Conservation (phyloP, 2,888 invertebrate species). For the Notodonta ziczac region DNA sequence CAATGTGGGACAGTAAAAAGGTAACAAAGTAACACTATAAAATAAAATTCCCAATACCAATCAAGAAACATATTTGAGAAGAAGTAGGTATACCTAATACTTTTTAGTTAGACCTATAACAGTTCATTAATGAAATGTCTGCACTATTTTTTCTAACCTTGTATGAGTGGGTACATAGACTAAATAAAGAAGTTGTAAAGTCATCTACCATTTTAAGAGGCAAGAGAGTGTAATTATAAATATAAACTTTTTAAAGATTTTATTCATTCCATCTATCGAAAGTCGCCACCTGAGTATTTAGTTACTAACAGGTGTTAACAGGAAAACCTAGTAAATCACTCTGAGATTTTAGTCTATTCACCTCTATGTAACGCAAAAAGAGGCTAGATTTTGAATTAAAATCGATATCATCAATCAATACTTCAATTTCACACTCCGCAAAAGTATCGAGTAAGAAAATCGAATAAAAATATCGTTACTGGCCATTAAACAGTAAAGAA, state of each 20-base stretch:
- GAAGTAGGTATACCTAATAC: background rate
- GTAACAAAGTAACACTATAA: background rate
- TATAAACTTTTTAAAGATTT: background rate
- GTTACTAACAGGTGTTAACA: slow-evolving; percentile 1
- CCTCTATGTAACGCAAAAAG: background rate
- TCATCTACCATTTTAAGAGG: background rate
- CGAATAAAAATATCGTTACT: slow-evolving; percentile 14
- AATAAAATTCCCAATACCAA: slow-evolving; percentile 1
- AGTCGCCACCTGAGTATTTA: background rate
- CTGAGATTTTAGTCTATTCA: slow-evolving; percentile 5
- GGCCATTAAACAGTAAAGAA: slow-evolving; percentile 42
- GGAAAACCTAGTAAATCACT: slow-evolving; percentile 5
- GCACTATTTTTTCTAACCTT: slow-evolving; percentile 1
- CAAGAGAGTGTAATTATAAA: background rate
- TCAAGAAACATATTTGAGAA: background rate
- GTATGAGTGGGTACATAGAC: background rate
- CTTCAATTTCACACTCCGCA: slow-evolving; percentile 9
- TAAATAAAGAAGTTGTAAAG: background rate
- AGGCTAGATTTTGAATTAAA: slow-evolving; percentile 6
- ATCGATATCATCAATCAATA: slow-evolving; percentile 6
- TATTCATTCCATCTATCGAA: background rate
- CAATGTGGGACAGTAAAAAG: slow-evolving; percentile 10
- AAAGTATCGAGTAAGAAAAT: slow-evolving; percentile 12
- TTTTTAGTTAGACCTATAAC: background rate
- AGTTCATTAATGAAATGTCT: slow-evolving; percentile 2